Base-by-base conservation (phyloP, 2,113 vertebrate genomes). In the Tachysurus fulvidraco region DNA sequence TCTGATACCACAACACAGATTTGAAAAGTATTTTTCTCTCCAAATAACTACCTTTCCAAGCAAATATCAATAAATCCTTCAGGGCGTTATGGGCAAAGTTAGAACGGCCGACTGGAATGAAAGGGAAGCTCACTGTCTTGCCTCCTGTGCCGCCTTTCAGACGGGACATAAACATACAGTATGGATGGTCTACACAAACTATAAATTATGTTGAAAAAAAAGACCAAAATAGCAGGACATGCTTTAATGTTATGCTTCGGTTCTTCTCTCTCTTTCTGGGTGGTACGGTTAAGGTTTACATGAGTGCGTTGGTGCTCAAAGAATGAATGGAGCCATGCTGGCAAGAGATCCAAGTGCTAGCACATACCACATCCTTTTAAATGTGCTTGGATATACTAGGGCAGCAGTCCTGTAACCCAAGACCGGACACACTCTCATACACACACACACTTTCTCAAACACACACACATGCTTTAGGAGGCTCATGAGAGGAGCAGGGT, bases 311-410 rank as follows among this genome's bases (percentile, higher is more conserved):
- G 55, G 59, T 81, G 77, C 60, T 83, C 46, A 78, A 83, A 64
- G 71, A 85, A 89, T 87, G 78, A 64, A 62, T 77, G 65, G 83
- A 86, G 84, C 87, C 85, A 83, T 87, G 90, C 67, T 89, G 88
- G 85, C 74, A 89, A 2, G 80, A 82, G 79, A 85, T 84, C 86
- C 88, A 91, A 89, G 89, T 85, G 87, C 90, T 91, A 91, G 89
- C 88, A 88, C 91, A 92, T 91, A 90, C 87, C 93, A 91, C 90
- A 92, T 92, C 90, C 90, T 90, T 91, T 88, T 89, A 92, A 93
- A 90, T 84, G 88, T 0, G 88, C 89, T 88, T 89, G 90, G 92
- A 92, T 91, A 91, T 89, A 88, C 92, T 91, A 90, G 87, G 89
- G 88, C 91, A 82, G 82, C 46, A 83, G 81, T 17, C 52, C 23